Conservation (phyloP, 2,797 vertebrate genomes). For the Discoglossus pictus region DNA sequence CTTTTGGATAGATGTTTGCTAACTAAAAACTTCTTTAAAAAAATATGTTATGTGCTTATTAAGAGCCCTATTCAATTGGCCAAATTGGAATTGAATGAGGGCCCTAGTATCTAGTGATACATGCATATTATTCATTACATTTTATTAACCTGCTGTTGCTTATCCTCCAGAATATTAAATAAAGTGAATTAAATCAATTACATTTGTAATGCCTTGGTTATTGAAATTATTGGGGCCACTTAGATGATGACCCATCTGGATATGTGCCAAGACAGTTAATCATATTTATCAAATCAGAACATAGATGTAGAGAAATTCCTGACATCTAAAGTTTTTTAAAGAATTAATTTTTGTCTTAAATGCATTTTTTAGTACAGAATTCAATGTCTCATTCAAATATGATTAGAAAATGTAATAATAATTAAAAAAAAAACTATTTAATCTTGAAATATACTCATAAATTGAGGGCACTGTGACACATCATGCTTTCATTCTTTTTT, state of each 20-base stretch:
- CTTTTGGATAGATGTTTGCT: too few relatives aligned
- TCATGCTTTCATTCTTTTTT: too few relatives aligned
- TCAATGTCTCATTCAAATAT: conserved; percentile 4
- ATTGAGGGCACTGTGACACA: too few relatives aligned
- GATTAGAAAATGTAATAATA: background rate
- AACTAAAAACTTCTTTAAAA: too few relatives aligned
- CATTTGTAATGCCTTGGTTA: background rate
- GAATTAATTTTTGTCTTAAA: background rate
- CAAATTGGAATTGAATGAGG: too few relatives aligned
- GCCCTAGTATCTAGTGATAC: conserved; percentile 1
- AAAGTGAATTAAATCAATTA: conserved; percentile 34
- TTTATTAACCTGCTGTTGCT: conserved; percentile 18
- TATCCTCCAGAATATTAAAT: conserved; percentile 15
- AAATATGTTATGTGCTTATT: too few relatives aligned
- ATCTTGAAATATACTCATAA: too few relatives aligned
- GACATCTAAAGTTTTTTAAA: too few relatives aligned
- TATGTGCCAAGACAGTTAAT: conserved; percentile 34
- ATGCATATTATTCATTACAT: conserved; percentile 15
- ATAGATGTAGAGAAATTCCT: conserved; percentile 17
- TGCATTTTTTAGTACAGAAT: conserved; percentile 22
- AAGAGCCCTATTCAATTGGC: too few relatives aligned
- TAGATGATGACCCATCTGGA: conserved; percentile 17
- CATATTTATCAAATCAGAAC: conserved; percentile 43
- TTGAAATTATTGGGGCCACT: conserved; percentile 29
- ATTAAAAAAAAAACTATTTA: too few relatives aligned